These are phyloP conservation scores for Saiga tatarica DNA, from an alignment of 2,113 vertebrate genomes.

Conservation along the genomic window DNA sequence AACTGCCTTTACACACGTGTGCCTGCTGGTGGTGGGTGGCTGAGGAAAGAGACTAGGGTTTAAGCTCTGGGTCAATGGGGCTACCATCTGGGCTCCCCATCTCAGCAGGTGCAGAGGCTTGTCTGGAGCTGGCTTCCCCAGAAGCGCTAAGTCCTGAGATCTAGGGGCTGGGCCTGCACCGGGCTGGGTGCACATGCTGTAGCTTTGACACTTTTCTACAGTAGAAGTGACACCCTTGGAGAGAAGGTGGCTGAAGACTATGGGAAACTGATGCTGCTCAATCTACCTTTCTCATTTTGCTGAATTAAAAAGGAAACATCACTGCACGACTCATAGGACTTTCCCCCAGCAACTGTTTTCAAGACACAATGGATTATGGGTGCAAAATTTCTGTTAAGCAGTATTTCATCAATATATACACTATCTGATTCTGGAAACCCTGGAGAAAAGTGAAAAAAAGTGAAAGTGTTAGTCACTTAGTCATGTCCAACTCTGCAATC, in stretches of 20 bases:
- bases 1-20: accelerated
- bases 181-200: neutral
- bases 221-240: neutral
- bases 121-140: neutral
- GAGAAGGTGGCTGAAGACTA: neutral
- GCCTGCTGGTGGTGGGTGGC: neutral
- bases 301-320: neutral
- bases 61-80: neutral
- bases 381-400: neutral
- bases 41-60: neutral
- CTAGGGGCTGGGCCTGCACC: neutral
- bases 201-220: neutral
- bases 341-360: neutral
- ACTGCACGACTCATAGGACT: neutral
- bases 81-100: accelerated
- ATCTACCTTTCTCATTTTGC: neutral
- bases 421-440: neutral
- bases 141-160: neutral
- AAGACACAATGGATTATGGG: neutral
- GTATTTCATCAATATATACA: neutral
- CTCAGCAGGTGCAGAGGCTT: neutral
- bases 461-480: neutral
- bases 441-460: neutral
- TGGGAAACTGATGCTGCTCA: neutral
- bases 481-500: neutral